Evolutionary conservation across 2,113 vertebrate genomes (phyloP), one percentile per base, ranked within the genome.

Genomic region (Cheirogaleus medius): DNA sequence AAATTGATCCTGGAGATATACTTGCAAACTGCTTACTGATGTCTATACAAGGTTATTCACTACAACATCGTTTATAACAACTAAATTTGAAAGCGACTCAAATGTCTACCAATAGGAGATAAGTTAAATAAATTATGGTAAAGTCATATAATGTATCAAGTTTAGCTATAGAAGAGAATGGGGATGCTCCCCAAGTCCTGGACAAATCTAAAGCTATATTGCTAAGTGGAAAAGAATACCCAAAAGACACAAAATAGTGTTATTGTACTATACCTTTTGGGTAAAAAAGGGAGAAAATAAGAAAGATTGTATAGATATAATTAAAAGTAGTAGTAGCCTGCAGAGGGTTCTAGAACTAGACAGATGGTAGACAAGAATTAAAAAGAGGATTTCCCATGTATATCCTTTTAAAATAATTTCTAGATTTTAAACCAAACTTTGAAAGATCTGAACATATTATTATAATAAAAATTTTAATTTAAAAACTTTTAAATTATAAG

Each of bases 21-120:
- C 34, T 66, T 96, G 25, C n/a, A 85, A 92, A 73, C n/a, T 39
- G 32, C 87, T 93, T 60, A 71, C 39, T 58, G 42, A 68, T 52
- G 34, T 44, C 71, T 49, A 39, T n/a, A 27, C 20, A 23, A 77
- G 20, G 29, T 81, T 60, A 60, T 18, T 84, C 23, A 71, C 0
- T n/a, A 20, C 0, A 39, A 27, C 18, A 6, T 3, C 68, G 71
- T 84, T 66, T 85, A 5, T 39, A 86, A 93, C 8, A 52, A 47
- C 69, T 68, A 95, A 83, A 73, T 52, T 2, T 91, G 86, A 69
- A 96, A 94, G 69, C 44, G 88, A 73, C 20, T 8, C 66, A 87
- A 88, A 42, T 39, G 58, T 18, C 15, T 12, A 69, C 23, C 52
- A 29, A 8, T 1, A 90, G 82, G n/a, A 87, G 2, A 42, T 2